Evolutionary conservation across 2,888 invertebrate species (phyloP).

Genomic region (Anarsia innoxiella): DNA sequence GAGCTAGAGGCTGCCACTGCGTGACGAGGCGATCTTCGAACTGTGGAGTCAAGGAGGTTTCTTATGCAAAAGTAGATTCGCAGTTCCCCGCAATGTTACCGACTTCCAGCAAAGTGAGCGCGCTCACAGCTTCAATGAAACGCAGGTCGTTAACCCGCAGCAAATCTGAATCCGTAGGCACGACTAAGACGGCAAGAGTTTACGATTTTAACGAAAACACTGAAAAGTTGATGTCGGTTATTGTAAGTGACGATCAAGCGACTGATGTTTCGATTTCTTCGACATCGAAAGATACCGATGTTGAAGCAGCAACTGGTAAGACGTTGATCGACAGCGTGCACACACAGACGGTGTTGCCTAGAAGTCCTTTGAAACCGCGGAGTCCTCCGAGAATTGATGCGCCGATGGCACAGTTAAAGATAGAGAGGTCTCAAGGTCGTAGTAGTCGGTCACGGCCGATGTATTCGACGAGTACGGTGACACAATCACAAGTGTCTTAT

Average conservation of each 20-base stretch:
- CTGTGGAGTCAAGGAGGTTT: conserved; percentile 22
- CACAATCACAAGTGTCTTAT: conserved; percentile 35
- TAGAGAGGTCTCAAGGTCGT: conserved; percentile 24
- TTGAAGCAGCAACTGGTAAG: no score
- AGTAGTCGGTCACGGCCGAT: conserved; percentile 17
- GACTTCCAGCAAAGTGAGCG: no score
- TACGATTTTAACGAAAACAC: conserved; percentile 58
- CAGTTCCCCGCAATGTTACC: conserved; percentile 39
- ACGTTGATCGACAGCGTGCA: background rate
- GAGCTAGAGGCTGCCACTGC: conserved; percentile 37
- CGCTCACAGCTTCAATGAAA: no score
- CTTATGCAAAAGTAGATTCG: conserved; percentile 36
- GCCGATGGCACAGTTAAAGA: conserved; percentile 45
- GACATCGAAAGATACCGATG: conserved; percentile 17
- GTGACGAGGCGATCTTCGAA: conserved; percentile 11
- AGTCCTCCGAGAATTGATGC: conserved; percentile 57
- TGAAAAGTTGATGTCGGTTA: conserved; percentile 51
- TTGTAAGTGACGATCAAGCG: conserved; percentile 41
- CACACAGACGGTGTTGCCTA: conserved; percentile 3
- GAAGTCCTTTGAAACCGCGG: conserved; percentile 23
- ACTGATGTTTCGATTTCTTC: conserved; percentile 18
- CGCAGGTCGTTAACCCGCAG: conserved; percentile 22
- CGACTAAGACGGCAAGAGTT: conserved; percentile 42
- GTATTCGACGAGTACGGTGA: conserved; percentile 42
- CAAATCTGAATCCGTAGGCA: conserved; percentile 35